These are phyloP conservation scores for Dexiosoma caninum DNA, from an alignment of 2,888 invertebrate species.

Conservation along the genomic window DNA sequence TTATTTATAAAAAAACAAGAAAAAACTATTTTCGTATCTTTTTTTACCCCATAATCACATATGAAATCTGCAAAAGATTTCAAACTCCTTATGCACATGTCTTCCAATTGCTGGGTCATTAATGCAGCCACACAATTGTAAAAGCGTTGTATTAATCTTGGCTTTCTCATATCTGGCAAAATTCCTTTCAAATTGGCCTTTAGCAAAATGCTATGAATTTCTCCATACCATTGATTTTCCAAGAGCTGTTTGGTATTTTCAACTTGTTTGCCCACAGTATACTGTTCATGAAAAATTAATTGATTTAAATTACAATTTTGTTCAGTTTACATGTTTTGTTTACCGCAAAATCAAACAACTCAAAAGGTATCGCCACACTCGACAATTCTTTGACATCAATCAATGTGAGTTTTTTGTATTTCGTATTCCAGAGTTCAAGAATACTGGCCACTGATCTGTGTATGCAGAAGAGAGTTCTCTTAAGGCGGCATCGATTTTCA, in stretches of 20 bases:
- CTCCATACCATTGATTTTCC: slow-evolving; percentile 79
- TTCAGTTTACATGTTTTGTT: slow-evolving; percentile 11
- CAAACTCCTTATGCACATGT: slow-evolving; percentile 88
- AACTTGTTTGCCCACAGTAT: slow-evolving; percentile 79
- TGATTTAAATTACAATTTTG: neutral
- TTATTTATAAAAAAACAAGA: neutral
- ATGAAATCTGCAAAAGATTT: slow-evolving; percentile 87
- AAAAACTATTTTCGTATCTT: neutral
- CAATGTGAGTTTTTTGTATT: slow-evolving; percentile 81
- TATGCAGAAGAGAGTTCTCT: slow-evolving; percentile 84
- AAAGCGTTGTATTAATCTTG: slow-evolving; percentile 84
- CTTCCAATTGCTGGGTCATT: slow-evolving; percentile 93
- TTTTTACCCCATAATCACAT: slow-evolving; percentile 85
- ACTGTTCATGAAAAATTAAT: slow-evolving; percentile 64
- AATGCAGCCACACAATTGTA: slow-evolving; percentile 90
- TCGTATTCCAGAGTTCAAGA: slow-evolving; percentile 88
- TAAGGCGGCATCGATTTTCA: slow-evolving; percentile 79
- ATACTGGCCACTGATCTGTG: slow-evolving; percentile 90
- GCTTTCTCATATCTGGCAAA: slow-evolving; percentile 83
- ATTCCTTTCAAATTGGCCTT: slow-evolving; percentile 83
- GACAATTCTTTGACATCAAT: slow-evolving; percentile 76
- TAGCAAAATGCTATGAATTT: slow-evolving; percentile 74
- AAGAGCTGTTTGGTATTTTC: slow-evolving; percentile 84
- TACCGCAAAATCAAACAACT: slow-evolving; percentile 75
- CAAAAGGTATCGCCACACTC: slow-evolving; percentile 73